phyloP scores from a whole-genome alignment of 2,797 vertebrate species.

The Vireo griseus region DNA sequence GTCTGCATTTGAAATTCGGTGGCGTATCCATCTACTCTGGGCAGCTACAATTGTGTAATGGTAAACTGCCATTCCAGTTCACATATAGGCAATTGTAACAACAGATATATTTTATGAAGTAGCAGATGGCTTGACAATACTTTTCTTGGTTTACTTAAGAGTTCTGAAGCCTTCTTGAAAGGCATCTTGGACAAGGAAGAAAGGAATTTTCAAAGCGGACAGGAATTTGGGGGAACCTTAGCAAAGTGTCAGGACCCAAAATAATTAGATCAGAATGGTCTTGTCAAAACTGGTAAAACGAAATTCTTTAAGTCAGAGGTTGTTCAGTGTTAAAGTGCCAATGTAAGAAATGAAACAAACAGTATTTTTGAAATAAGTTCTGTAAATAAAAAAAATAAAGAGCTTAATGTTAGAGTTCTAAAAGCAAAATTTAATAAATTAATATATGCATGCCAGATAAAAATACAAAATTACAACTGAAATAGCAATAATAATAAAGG shows the following conservation, averaged over 20 bases:
- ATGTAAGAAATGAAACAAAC: not conserved
- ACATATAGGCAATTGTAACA: not conserved
- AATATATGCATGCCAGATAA: constrained; percentile 90
- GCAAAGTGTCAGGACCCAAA: not conserved
- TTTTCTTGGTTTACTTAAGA: not conserved
- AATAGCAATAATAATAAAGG: constrained; percentile 73
- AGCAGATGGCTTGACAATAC: not conserved
- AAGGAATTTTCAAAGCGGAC: not conserved
- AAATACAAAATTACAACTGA: constrained; percentile 81
- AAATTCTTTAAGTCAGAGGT: not conserved
- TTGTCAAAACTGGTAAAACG: not conserved
- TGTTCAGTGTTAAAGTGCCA: not conserved
- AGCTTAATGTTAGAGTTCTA: constrained; percentile 70
- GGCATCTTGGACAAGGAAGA: not conserved
- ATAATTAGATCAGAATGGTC: not conserved
- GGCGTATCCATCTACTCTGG: not conserved
- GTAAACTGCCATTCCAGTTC: not conserved
- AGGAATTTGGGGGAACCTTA: not conserved
- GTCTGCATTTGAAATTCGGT: not conserved
- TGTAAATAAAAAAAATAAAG: not conserved
- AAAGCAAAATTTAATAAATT: constrained; percentile 98
- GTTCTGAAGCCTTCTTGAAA: not conserved
- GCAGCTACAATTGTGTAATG: not conserved
- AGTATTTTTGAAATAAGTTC: not conserved
- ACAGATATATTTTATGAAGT: not conserved